These are phyloP conservation scores for Papilio machaon DNA, from an alignment of 1,140 invertebrate genomes.

Conservation along the genomic window DNA sequence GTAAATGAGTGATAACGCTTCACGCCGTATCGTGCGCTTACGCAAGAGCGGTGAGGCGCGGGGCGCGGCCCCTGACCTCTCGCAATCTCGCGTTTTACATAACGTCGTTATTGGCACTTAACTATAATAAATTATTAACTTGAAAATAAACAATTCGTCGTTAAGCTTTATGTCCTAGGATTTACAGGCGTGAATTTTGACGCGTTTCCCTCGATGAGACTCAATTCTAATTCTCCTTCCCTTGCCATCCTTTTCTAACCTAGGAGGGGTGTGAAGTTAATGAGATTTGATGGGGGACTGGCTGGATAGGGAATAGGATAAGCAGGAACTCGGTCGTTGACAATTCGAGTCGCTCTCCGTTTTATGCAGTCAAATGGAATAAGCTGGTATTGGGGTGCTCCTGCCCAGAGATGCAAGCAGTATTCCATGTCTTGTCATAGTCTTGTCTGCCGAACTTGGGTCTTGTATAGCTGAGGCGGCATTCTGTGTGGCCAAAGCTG, in stretches of 20 bases:
- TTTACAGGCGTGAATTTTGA: neutral
- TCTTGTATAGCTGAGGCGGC: too few relatives aligned
- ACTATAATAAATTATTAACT: slow-evolving; percentile 4
- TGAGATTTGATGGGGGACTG: too few relatives aligned
- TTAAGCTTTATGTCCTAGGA: neutral
- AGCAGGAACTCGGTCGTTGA: too few relatives aligned
- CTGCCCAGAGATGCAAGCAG: too few relatives aligned
- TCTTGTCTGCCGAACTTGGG: too few relatives aligned
- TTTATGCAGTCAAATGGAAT: too few relatives aligned
- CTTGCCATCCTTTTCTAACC: neutral
- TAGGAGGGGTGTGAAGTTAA: too few relatives aligned
- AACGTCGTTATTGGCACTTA: slow-evolving; percentile 7
- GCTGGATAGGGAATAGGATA: too few relatives aligned
- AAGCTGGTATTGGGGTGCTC: too few relatives aligned
- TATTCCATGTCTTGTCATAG: too few relatives aligned
- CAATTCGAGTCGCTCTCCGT: too few relatives aligned
- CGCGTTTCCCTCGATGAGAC: neutral
- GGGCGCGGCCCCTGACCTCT: slow-evolving; percentile 25
- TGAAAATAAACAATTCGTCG: neutral
- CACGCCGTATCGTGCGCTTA: slow-evolving; percentile 5
- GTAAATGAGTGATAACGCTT: slow-evolving; percentile 3
- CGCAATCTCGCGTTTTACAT: slow-evolving; percentile 18
- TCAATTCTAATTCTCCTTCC: neutral
- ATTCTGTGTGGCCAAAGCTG: too few relatives aligned
- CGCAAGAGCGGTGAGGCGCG: slow-evolving; percentile 4